phyloP scores from a whole-genome alignment of 1,140 invertebrate genomes.

The Drusus annulatus region DNA sequence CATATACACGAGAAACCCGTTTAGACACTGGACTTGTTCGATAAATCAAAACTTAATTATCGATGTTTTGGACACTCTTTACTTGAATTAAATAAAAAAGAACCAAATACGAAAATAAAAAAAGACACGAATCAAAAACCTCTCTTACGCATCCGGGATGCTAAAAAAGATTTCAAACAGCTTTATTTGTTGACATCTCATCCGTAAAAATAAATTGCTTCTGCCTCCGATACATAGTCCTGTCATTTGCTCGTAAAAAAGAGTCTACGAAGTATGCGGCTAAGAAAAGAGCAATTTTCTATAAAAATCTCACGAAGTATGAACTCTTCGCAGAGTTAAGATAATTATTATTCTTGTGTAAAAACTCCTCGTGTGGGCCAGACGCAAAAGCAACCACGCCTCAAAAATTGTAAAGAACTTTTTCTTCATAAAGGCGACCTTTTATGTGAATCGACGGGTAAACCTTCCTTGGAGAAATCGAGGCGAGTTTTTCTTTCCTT shows the following conservation, averaged over 20 bases:
- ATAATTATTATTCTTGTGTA: conserved; percentile 32
- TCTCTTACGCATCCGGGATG: no score
- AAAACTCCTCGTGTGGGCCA: conserved; percentile 24
- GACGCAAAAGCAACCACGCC: conserved; percentile 26
- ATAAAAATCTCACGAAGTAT: conserved; percentile 13
- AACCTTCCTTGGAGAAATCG: conserved; percentile 26
- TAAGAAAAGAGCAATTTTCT: conserved; percentile 9
- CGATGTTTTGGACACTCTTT: no score
- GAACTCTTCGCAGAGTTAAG: conserved; percentile 30
- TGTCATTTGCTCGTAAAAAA: conserved; percentile 12
- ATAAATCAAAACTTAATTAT: no score
- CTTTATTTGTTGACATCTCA: no score
- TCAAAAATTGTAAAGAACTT: conserved; percentile 34
- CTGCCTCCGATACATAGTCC: neutral
- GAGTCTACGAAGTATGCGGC: neutral
- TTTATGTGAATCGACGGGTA: conserved; percentile 27
- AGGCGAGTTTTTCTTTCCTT: conserved; percentile 24
- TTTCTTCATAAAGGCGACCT: conserved; percentile 28
- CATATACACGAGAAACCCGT: no score
- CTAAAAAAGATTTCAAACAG: no score
- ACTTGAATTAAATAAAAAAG: no score
- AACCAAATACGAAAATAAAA: no score
- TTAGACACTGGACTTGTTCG: no score
- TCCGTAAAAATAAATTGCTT: neutral
- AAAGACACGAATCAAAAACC: no score